phyloP scores from a whole-genome alignment of 1,140 invertebrate species.

The Pseudomyrmex concolor region DNA sequence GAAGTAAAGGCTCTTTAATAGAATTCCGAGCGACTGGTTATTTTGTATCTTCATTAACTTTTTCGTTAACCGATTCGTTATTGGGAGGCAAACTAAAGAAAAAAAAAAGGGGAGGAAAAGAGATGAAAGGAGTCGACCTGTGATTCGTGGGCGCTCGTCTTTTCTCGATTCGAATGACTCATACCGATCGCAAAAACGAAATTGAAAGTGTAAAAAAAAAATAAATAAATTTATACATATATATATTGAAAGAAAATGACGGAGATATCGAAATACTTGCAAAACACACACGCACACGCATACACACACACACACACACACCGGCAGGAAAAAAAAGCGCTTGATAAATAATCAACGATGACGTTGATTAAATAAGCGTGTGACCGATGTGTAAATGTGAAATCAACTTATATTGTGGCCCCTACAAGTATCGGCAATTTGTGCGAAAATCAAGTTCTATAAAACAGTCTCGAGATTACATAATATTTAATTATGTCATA shows the following conservation, averaged over 20 bases:
- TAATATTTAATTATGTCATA: no score
- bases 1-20: conserved; percentile 66
- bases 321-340: conserved; percentile 15
- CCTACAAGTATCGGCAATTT: not conserved
- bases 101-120: not conserved
- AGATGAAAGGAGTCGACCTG: conserved; percentile 5
- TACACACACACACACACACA: not conserved
- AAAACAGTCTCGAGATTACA: no score
- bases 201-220: conserved; percentile 45
- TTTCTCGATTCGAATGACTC: conserved; percentile 56
- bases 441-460: no score
- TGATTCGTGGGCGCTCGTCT: conserved; percentile 31
- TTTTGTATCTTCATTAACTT: conserved; percentile 58
- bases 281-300: not conserved
- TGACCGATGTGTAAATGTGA: not conserved
- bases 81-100: conserved; percentile 25
- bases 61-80: conserved; percentile 57
- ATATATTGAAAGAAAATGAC: not conserved
- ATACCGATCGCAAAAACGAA: conserved; percentile 44
- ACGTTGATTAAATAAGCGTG: conserved; percentile 52
- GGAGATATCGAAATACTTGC: conserved; percentile 39
- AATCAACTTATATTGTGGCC: not conserved
- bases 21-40: conserved; percentile 62
- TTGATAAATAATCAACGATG: conserved; percentile 43
- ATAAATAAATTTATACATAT: conserved; percentile 10